A percentile compares a stretch with the other conserved stretches of the same genome.
phyloP scores from a whole-genome alignment of 2,113 vertebrate species.

The Solenodon paradoxus region DNA sequence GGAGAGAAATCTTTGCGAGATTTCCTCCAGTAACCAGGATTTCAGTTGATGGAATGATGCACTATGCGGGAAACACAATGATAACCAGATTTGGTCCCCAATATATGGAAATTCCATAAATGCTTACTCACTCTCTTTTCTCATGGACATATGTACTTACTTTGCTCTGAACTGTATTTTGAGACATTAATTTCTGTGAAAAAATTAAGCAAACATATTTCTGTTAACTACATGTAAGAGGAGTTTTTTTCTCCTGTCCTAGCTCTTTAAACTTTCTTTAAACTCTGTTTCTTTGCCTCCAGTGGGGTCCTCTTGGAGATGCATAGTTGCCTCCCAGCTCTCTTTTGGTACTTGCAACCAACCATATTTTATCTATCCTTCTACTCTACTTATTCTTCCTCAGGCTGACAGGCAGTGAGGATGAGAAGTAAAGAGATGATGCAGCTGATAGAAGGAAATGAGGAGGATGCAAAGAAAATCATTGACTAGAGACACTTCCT shows the following conservation, averaged over 20 bases:
- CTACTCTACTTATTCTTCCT: background rate
- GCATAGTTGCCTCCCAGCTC: background rate
- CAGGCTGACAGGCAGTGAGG: background rate
- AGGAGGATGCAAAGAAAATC: background rate
- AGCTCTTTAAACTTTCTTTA: too few species aligned
- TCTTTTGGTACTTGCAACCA: background rate
- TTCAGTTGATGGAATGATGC: background rate
- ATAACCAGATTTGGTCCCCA: background rate
- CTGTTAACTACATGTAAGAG: background rate
- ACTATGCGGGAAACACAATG: background rate
- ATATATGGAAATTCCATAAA: background rate
- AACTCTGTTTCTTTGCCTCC: background rate
- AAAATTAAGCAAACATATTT: constrained; percentile 35
- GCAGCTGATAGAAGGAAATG: background rate
- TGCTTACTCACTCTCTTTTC: background rate
- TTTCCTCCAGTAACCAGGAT: background rate
- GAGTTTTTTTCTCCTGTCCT: background rate
- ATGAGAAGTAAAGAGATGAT: background rate
- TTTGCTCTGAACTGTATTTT: constrained; percentile 68
- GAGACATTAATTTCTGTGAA: constrained; percentile 39
- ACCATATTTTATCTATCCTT: background rate
- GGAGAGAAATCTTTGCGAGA: background rate
- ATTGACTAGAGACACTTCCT: background rate
- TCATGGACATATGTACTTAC: constrained; percentile 51
- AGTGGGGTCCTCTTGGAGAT: background rate